Conservation (phyloP, 2,888 invertebrate species). For the Cylloceria caligata region DNA sequence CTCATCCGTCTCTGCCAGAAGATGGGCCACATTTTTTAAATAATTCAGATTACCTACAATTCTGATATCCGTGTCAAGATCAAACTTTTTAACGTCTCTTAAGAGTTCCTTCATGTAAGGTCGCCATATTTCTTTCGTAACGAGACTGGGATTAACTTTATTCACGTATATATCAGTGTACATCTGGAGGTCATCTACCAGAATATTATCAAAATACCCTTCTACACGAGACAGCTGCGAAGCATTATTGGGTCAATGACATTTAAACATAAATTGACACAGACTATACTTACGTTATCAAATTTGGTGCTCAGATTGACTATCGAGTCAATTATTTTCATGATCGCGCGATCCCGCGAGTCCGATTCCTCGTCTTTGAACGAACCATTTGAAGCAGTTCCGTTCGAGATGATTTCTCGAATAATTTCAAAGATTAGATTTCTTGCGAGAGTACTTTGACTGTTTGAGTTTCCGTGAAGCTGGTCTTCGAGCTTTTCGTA, state of each 20-base stretch:
- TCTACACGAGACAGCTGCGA: conserved; percentile 66
- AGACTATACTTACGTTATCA: conserved; percentile 72
- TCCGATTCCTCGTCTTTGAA: conserved; percentile 67
- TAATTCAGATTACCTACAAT: conserved; percentile 89
- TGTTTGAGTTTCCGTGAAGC: conserved; percentile 69
- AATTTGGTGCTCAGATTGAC: conserved; percentile 73
- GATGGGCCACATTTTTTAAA: conserved; percentile 87
- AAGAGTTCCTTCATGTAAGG: conserved; percentile 89
- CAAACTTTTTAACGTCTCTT: conserved; percentile 83
- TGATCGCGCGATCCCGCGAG: conserved; percentile 71
- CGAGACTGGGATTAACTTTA: conserved; percentile 84
- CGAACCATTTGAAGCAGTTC: conserved; percentile 76
- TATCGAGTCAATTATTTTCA: conserved; percentile 72
- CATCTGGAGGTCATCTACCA: conserved; percentile 86
- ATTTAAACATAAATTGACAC: background rate
- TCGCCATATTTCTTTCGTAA: conserved; percentile 87
- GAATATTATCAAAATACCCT: conserved; percentile 63
- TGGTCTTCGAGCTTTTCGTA: conserved; percentile 72
- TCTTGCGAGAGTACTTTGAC: conserved; percentile 76
- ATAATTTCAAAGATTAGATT: conserved; percentile 78
- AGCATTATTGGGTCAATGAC: conserved; percentile 7
- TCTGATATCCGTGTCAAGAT: conserved; percentile 85
- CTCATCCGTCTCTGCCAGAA: conserved; percentile 83
- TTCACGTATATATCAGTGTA: conserved; percentile 87
- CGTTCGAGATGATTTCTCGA: conserved; percentile 79